Percentiles rank a stretch among this genome's conserved stretches.
These are phyloP conservation scores for Spatula versicolor DNA, from an alignment of 2,797 vertebrate species.

Conservation along the genomic window DNA sequence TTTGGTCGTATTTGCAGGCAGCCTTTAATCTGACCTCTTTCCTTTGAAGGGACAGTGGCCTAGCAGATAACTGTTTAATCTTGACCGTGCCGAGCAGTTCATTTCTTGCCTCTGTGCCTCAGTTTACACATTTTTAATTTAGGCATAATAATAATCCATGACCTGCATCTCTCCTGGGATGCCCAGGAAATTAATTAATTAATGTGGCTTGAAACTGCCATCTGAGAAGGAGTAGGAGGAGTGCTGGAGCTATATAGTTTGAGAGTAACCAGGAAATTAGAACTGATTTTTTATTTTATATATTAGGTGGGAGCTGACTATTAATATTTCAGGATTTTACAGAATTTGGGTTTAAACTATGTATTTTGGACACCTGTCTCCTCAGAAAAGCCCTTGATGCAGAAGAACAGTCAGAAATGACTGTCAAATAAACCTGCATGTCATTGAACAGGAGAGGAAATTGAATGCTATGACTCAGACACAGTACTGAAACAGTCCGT, in stretches of 20 bases:
- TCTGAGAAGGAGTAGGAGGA: neutral
- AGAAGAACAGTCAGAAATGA: neutral
- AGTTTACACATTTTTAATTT: neutral
- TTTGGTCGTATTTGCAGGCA: neutral
- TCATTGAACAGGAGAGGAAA: neutral
- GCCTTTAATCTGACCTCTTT: neutral
- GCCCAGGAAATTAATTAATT: neutral
- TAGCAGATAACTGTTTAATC: neutral
- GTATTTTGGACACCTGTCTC: slow-evolving; percentile 21
- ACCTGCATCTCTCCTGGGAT: neutral
- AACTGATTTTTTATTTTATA: neutral
- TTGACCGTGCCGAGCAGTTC: neutral
- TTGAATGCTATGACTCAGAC: neutral
- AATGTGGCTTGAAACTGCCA: neutral
- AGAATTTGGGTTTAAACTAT: neutral
- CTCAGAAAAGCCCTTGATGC: neutral
- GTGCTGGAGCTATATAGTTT: neutral
- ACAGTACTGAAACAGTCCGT: neutral
- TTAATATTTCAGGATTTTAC: neutral
- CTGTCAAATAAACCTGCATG: slow-evolving; percentile 8
- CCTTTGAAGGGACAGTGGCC: neutral
- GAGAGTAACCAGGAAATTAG: neutral
- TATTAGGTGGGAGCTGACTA: neutral
- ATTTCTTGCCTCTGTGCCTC: neutral
- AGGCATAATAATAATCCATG: neutral